Base-by-base conservation (phyloP, 2,888 invertebrate genomes). In the Lamproptera curius region DNA sequence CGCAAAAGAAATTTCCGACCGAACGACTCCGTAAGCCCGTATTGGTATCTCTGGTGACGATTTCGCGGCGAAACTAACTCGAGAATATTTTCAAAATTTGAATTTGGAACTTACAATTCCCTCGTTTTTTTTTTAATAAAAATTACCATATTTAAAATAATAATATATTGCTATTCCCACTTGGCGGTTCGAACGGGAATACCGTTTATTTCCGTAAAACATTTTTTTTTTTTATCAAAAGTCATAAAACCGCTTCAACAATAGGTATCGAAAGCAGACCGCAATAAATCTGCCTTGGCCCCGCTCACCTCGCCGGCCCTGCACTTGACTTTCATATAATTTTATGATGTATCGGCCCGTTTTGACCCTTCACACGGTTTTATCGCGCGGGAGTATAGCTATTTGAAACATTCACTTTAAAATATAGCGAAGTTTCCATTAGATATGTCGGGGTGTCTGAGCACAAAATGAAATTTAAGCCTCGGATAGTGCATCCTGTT, bases 271-370 rank as follows among this genome's bases (percentile, higher is more conserved):
- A 80, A 76, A 77, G 72, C 86, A 82, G 81, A 73, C 84, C 78
- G 78, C 76, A 71, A 86, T 87, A 87, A 86, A 86, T 86, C 76
- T 66, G 51, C 57, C 61, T 66, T 66, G 9, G 73, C 70, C 74
- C 73, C 71, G 73, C 73, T 81, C 84, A 79, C 81, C 82, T 82
- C 76, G 76, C 79, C 77, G 77, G 73, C 76, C 73, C 82, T 78
- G 78, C 78, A 76, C 81, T 85, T 83, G 87, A 85, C 85, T 86
- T 86, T 87, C 78, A 86, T 85, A 82, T 87, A 85, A 86, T 84
- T 85, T 85, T 82, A 84, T 85, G 86, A 87, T 87, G 76, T 86
- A 86, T 85, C 69, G 81, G 76, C 69, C 71, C 77, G 72, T 75
- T 79, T 71, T 85, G 86, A 85, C 85, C 85, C 85, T 80, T 81